These are phyloP conservation scores for Cephus pygmeus DNA, from an alignment of 2,888 invertebrate species.

Conservation along the genomic window DNA sequence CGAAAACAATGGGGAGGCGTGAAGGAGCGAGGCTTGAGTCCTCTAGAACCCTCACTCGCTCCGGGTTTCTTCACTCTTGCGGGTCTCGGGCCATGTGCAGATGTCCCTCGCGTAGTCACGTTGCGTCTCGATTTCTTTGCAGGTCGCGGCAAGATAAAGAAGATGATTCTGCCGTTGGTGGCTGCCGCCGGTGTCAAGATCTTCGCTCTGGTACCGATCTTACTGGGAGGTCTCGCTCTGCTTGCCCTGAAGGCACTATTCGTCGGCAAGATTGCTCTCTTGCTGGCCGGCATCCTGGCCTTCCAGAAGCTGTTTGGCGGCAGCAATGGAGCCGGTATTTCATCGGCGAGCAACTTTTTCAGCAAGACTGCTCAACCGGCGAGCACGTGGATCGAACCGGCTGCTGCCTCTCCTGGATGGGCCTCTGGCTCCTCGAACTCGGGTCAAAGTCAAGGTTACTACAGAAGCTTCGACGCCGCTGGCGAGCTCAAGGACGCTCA, in stretches of 20 bases:
- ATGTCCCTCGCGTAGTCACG: too few species aligned
- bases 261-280: slow-evolving; percentile 81
- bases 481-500: slow-evolving; percentile 73
- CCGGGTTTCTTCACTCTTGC: too few species aligned
- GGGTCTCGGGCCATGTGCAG: too few species aligned
- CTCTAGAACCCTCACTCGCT: too few species aligned
- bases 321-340: slow-evolving; percentile 58
- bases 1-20: too few species aligned
- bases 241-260: slow-evolving; percentile 82
- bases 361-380: slow-evolving; percentile 44
- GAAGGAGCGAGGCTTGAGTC: too few species aligned
- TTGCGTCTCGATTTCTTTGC: slow-evolving; percentile 27
- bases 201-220: slow-evolving; percentile 76
- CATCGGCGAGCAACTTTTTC: slow-evolving; percentile 49
- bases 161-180: slow-evolving; percentile 70
- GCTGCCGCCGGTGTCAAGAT: slow-evolving; percentile 75
- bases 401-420: slow-evolving; percentile 51
- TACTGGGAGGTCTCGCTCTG: slow-evolving; percentile 78
- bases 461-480: slow-evolving; percentile 66
- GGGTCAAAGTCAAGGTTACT: slow-evolving; percentile 51
- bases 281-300: slow-evolving; percentile 78
- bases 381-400: slow-evolving; percentile 35
- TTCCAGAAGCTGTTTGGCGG: slow-evolving; percentile 76
- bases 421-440: slow-evolving; percentile 54
- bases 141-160: slow-evolving; percentile 72